Base-by-base conservation (phyloP, 2,797 vertebrate genomes). In the Sebastes minor region DNA sequence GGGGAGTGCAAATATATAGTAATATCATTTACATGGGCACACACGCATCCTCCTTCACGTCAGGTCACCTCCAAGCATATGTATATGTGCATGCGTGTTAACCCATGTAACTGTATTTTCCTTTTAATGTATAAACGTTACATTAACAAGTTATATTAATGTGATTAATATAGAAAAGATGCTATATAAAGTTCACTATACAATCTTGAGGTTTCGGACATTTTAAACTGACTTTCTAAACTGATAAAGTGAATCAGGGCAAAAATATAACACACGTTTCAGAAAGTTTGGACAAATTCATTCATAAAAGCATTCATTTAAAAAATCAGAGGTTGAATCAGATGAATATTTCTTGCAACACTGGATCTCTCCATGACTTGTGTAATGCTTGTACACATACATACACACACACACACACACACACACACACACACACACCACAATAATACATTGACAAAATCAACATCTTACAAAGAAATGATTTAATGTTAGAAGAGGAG, bases 401-500 rank as follows among this genome's bases (percentile, higher is more conserved):
- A n/a, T n/a, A n/a, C n/a, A n/a, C n/a, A n/a, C n/a, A n/a, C n/a
- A n/a, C n/a, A n/a, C n/a, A n/a, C n/a, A n/a, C n/a, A n/a, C n/a
- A n/a, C n/a, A n/a, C 14, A 13, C 12, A 70, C 3, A 32, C 3
- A 32, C 14, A 14, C 14, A 66, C 30, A 32, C 4, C 32, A 67
- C 12, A 63, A 68, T 12, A 78, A 81, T 20, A 28, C 53, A 32
- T 11, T 5, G 5, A 81, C 71, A 70, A 82, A 77, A 63, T 6
- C 11, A 52, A 23, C 3, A 23, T 78, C 14, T 83, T 90, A 91
- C 79, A 91, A 91, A 91, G 49, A 86, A 86, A 83, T 8, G 33
- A 22, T 95, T 96, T 94, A 95, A 93, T 95, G 81, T 92, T 93
- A n/a, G n/a, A n/a, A n/a, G n/a, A n/a, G n/a, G n/a, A n/a, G n/a